Percentiles rank a stretch among this genome's conserved stretches.
phyloP scores from a whole-genome alignment of 2,113 vertebrate species.

The Oriolus oriolus region DNA sequence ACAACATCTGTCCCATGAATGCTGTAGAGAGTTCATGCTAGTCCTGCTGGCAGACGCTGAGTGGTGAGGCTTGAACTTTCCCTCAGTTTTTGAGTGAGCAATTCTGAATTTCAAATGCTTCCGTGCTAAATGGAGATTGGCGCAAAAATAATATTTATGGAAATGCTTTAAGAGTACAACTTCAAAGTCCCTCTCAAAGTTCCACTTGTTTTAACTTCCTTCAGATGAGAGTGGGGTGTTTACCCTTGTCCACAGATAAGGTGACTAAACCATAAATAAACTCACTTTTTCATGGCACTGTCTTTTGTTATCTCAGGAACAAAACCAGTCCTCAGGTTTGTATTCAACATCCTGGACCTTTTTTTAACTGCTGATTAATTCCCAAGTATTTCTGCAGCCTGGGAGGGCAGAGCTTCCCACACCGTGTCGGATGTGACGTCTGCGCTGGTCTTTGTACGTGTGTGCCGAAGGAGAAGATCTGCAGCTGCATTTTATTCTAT shows the following conservation, averaged over 20 bases:
- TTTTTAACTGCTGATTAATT: not conserved
- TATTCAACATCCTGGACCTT: not conserved
- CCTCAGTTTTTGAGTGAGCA: not conserved
- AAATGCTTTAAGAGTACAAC: not conserved
- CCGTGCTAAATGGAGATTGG: not conserved
- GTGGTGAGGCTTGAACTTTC: not conserved
- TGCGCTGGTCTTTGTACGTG: not conserved
- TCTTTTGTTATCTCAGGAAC: not conserved
- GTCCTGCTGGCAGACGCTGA: not conserved
- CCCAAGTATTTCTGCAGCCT: not conserved
- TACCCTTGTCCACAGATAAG: not conserved
- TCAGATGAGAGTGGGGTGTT: not conserved
- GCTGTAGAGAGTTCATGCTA: not conserved
- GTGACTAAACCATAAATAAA: not conserved
- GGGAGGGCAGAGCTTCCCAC: not conserved
- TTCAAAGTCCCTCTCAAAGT: not conserved
- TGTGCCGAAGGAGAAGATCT: not conserved
- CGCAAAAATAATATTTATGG: not conserved
- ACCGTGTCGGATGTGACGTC: rapidly evolving
- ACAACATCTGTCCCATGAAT: not conserved
- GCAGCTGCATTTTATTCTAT: not conserved
- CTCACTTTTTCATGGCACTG: rapidly evolving
- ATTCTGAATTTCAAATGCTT: not conserved
- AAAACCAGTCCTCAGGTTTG: not conserved
- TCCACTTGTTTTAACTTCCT: not conserved